These are phyloP conservation scores for Dicrostonyx torquatus DNA, from an alignment of 2,797 vertebrate species.

Conservation along the genomic window DNA sequence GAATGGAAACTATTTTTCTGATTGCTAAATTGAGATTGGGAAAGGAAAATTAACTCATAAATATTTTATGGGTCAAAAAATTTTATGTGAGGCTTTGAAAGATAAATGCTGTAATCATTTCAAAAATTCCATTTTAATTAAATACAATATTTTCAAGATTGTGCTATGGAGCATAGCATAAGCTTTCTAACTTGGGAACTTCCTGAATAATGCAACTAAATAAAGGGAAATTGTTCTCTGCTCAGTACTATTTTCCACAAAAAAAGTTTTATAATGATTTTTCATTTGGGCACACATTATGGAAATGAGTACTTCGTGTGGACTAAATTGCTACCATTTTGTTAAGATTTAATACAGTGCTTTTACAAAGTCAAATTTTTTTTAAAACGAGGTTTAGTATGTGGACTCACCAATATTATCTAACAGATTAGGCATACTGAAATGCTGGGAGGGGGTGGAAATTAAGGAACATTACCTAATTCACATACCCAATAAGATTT, in stretches of 20 bases:
- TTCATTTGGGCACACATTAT: constrained; percentile 62
- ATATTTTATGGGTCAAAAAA: constrained; percentile 76
- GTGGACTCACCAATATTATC: constrained; percentile 54
- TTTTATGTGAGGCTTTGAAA: constrained; percentile 68
- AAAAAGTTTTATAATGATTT: constrained; percentile 67
- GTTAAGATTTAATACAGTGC: constrained; percentile 31
- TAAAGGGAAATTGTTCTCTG: constrained; percentile 71
- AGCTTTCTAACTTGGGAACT: constrained; percentile 60
- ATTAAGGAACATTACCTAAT: constrained; percentile 10
- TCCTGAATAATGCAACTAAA: constrained; percentile 75
- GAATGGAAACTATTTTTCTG: constrained; percentile 48
- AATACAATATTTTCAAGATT: constrained; percentile 78
- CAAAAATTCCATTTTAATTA: constrained; percentile 80
- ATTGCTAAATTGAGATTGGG: constrained; percentile 46
- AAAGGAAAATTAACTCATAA: constrained; percentile 78
- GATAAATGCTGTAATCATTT: constrained; percentile 75
- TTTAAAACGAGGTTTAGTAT: constrained; percentile 32
- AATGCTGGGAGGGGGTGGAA: neutral
- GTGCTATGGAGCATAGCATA: constrained; percentile 37
- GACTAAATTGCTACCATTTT: constrained; percentile 56
- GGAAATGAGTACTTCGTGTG: constrained; percentile 34
- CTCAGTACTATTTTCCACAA: constrained; percentile 63
- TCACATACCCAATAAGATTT: neutral
- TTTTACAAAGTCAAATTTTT: constrained; percentile 48
- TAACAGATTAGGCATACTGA: constrained; percentile 16